Evolutionary conservation across 2,888 invertebrate species (phyloP), one percentile per base, ranked within the genome.

Genomic region (Drosophila incognita): DNA sequence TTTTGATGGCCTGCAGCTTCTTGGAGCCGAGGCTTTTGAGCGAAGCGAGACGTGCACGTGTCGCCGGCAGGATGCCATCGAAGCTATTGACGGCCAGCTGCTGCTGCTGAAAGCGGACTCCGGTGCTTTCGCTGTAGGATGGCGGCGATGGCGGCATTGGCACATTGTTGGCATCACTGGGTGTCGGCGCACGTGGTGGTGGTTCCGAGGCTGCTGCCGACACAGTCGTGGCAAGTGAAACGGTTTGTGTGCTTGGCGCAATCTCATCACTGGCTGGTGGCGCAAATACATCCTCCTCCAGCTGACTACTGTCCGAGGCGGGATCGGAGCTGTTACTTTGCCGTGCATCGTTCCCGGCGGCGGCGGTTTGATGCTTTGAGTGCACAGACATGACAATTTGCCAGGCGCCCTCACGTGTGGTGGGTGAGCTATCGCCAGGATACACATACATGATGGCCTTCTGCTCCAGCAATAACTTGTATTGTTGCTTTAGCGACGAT

Each of bases 391-490:
- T 91, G 0, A 93, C 91, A 75, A 93, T 92, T 76, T 93, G 93
- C 93, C 93, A 93, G 49, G 92, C 92, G 6, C 76, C 91, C 53
- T 91, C 92, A 7, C 91, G 90, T 13, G 80, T 87, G 5, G 90
- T 87, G 11, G 93, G 92, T 11, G 93, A 93, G 57, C 91, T 91
- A 60, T 93, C 93, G 0, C 92, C 93, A 0, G 95, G 95, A 95
- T 96, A 97, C 59, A 95, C 95, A 91, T 96, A 97, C 60, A 95
- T 95, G 77, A 94, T 95, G 3, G 95, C 95, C 80, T 96, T 95
- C 89, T 97, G 96, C 91, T 98, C 98, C 63, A 98, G 93, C 36
- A 97, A 93, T 68, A 98, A 93, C 81, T 97, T 96, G 96, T 97
- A 98, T 91, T 98, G 98, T 76, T 96, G 95, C 42, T 95, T 95